Evolutionary conservation across 2,113 vertebrate genomes (phyloP).

Genomic region (Melanerpes formicivorus): DNA sequence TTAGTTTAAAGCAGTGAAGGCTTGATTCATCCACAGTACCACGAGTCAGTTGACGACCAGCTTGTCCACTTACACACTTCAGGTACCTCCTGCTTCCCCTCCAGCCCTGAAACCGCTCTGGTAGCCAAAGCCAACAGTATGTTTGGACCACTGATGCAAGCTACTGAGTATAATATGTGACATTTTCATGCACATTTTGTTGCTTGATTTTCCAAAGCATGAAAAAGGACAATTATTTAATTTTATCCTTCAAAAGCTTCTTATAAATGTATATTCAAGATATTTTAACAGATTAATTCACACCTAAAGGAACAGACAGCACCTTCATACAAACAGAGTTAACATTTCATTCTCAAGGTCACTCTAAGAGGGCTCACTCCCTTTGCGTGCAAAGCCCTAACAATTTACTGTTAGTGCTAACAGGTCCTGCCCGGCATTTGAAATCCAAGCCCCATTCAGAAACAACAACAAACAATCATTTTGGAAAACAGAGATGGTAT

Average conservation of each 20-base stretch:
- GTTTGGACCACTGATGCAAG: neutral
- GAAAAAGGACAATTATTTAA: constrained; percentile 48
- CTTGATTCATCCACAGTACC: neutral
- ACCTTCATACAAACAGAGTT: constrained; percentile 37
- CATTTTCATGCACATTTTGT: neutral
- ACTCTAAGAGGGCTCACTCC: constrained; percentile 22
- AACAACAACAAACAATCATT: constrained; percentile 80
- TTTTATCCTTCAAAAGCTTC: constrained; percentile 61
- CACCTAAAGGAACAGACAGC: neutral
- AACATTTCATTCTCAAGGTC: constrained; percentile 62
- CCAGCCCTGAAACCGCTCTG: neutral
- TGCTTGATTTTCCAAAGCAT: neutral
- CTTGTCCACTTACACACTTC: constrained; percentile 38
- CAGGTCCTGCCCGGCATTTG: constrained; percentile 67
- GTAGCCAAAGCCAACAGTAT: neutral
- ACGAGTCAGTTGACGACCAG: neutral
- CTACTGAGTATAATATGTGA: neutral
- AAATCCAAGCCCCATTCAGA: constrained; percentile 79
- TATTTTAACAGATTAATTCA: neutral
- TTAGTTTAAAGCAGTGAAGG: neutral
- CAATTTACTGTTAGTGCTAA: constrained; percentile 60
- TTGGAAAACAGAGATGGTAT: constrained; percentile 67
- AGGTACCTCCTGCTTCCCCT: neutral
- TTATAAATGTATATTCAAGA: neutral
- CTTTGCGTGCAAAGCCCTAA: constrained; percentile 52